A percentile compares a stretch with the other conserved stretches of the same genome.
Conservation (phyloP, 2,113 vertebrate species). For the Paracanthobrama guichenoti region DNA sequence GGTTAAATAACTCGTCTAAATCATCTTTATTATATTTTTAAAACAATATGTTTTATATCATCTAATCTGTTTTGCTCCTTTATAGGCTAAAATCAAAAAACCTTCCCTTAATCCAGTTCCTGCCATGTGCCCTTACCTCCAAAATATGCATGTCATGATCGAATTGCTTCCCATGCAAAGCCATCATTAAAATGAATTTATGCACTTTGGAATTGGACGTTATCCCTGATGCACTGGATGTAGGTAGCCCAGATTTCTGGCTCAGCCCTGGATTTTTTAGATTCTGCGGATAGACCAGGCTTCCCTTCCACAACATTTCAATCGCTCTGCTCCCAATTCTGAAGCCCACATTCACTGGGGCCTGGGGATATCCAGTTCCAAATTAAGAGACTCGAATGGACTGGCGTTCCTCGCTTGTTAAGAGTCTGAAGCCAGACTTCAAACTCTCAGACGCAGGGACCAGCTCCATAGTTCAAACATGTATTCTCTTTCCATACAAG, state of each 20-base stretch:
- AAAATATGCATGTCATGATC: conserved; percentile 22
- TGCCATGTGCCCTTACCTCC: not conserved
- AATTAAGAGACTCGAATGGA: conserved; percentile 42
- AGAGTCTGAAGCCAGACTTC: conserved; percentile 51
- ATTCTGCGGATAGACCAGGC: not conserved
- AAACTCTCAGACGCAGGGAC: conserved; percentile 52
- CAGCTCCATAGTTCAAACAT: conserved; percentile 54
- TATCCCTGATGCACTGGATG: conserved; percentile 54
- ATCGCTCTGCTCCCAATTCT: conserved; percentile 48
- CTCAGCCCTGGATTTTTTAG: conserved; percentile 40
- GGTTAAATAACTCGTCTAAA: conserved; percentile 22
- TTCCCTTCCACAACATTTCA: conserved; percentile 7
- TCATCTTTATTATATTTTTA: conserved; percentile 28
- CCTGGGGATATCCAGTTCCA: conserved; percentile 56
- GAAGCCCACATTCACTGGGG: conserved; percentile 50
- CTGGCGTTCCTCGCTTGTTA: conserved; percentile 57
- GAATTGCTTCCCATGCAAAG: conserved; percentile 36
- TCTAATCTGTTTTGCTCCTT: not conserved
- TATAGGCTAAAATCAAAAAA: not conserved
- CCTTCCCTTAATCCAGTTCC: not conserved
- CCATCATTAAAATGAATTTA: conserved; percentile 46
- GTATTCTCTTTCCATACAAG: conserved; percentile 32
- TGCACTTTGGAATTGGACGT: conserved; percentile 43
- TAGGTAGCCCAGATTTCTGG: conserved; percentile 55
- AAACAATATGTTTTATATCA: not conserved